phyloP scores from a whole-genome alignment of 2,113 vertebrate genomes.

The Pteropus alecto region DNA sequence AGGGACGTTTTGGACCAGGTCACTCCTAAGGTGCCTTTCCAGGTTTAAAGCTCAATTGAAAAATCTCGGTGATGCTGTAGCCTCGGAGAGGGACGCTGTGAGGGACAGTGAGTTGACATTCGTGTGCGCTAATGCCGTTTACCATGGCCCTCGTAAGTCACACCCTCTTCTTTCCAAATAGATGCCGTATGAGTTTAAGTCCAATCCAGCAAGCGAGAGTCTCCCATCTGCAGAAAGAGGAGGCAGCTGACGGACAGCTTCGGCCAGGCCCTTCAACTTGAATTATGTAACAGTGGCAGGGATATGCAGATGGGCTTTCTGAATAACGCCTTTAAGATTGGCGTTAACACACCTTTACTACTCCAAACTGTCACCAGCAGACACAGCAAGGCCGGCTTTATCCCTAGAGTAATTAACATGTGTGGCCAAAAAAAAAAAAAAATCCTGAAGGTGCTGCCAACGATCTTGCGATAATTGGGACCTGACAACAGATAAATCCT shows the following conservation, averaged over 20 bases:
- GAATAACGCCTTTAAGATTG: not conserved
- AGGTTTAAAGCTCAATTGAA: not conserved
- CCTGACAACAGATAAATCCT: not conserved
- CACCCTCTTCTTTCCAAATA: not conserved
- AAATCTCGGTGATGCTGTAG: not conserved
- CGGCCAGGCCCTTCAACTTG: not conserved
- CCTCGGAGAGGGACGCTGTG: not conserved
- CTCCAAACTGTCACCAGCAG: not conserved
- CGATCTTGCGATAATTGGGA: not conserved
- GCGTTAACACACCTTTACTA: not conserved
- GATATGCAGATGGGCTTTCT: not conserved
- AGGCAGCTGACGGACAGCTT: not conserved
- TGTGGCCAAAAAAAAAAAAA: not conserved
- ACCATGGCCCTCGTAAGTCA: not conserved
- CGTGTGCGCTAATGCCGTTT: not conserved
- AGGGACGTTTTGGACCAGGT: not conserved
- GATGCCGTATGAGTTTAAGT: not conserved
- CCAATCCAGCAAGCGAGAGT: no score
- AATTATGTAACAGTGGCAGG: not conserved
- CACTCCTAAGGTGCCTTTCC: not conserved
- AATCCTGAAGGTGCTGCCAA: slow-evolving; percentile 5
- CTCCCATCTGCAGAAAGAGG: not conserved
- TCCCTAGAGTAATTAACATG: not conserved
- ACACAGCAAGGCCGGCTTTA: not conserved
- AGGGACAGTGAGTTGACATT: not conserved